These are phyloP conservation scores for Sinelater perroti DNA, from an alignment of 2,888 invertebrate species.

Conservation along the genomic window DNA sequence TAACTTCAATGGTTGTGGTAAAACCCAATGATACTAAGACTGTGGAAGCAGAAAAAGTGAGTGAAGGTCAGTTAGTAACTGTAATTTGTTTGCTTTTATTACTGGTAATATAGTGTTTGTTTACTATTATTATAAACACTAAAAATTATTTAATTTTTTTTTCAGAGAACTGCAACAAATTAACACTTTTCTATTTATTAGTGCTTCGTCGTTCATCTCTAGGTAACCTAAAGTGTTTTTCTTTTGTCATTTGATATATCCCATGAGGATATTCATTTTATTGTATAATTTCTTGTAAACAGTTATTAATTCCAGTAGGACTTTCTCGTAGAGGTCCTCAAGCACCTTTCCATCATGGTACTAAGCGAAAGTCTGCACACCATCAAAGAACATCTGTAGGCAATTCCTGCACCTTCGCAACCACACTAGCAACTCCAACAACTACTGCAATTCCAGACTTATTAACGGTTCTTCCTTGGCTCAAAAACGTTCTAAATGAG, in stretches of 20 bases:
- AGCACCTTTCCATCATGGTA: not conserved
- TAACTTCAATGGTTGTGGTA: conserved; percentile 73
- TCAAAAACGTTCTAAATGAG: conserved; percentile 12
- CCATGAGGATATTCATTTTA: too few relatives aligned
- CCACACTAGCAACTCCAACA: not conserved
- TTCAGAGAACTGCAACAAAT: too few relatives aligned
- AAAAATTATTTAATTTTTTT: not conserved
- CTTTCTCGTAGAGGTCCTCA: too few relatives aligned
- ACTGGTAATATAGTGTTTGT: too few relatives aligned
- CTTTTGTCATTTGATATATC: too few relatives aligned
- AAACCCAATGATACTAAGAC: conserved; percentile 66
- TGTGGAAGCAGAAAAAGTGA: conserved; percentile 62
- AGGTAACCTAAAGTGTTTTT: too few relatives aligned
- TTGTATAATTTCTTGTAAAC: too few relatives aligned
- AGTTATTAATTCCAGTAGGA: too few relatives aligned
- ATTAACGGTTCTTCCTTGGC: conserved; percentile 19
- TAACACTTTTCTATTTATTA: too few relatives aligned
- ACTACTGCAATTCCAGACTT: not conserved
- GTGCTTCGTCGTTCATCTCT: too few relatives aligned
- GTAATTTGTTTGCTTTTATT: not conserved
- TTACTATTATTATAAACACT: not conserved
- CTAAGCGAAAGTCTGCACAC: not conserved
- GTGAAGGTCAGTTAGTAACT: not conserved
- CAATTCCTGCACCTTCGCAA: not conserved
- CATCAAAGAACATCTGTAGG: not conserved